Base-by-base conservation (phyloP, 2,888 invertebrate genomes). In the Fragum sueziense region DNA sequence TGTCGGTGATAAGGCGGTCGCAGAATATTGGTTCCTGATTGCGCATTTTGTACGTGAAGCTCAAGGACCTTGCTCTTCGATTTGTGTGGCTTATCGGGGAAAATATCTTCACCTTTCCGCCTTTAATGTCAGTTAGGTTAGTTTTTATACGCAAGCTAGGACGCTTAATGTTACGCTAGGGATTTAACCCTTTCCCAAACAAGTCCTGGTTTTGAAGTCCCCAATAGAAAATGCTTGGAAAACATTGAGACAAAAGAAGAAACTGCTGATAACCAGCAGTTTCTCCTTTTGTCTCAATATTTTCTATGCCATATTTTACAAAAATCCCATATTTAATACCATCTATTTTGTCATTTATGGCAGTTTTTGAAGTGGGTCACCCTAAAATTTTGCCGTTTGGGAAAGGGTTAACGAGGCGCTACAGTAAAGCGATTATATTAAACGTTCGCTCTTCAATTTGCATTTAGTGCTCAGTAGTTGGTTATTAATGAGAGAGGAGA, bases 81-180 rank as follows among this genome's bases (percentile, higher is more conserved):
- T 61, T 33, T 31, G 33, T 1, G 61, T 47, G 61, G 61, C 61
- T 61, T 61, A 61, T 61, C 61, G 33, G 61, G 14, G 31, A n/a
- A 61, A 61, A 6, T 33, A 61, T 61, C 61, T 61, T 61, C 61
- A 61, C 61, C 61, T 61, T 33, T 31, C 9, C n/a, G 61, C 61
- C 61, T 61, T 61, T 61, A 61, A 61, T 61, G 61, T 61, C 61
- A 31, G 68, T 68, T 68, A 68, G 68, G 68, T 68, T 68, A 68
- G 68, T 51, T 68, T 68, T 68, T 51, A 47, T 51, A 51, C 20
- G 51, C n/a, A 51, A 51, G 51, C 68, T 68, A 68, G 68, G 68
- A 51, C 14, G 68, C 68, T 68, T 68, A 68, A 68, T 68, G n/a
- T 25, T 29, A 27, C 68, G 20, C 33, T 31, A 61, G 61, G 61